Conservation (phyloP, 2,888 invertebrate genomes). For the Machimus rusticus region DNA sequence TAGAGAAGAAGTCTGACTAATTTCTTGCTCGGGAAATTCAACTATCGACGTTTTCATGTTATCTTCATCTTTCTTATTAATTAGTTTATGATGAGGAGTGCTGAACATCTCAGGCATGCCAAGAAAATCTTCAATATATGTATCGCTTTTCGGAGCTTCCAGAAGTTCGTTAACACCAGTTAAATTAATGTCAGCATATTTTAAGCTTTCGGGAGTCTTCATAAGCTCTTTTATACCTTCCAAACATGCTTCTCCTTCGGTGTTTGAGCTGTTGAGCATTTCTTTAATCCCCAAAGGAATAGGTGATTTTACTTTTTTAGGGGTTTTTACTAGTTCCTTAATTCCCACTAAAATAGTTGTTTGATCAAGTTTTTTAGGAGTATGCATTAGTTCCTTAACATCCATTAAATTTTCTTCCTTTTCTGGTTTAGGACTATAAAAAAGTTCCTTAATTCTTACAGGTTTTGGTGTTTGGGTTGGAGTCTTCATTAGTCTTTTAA, state of each 20-base stretch:
- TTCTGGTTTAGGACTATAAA: neutral
- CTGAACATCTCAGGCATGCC: constrained; percentile 9
- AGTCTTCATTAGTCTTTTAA: neutral
- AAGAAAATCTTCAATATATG: neutral
- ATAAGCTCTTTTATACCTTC: neutral
- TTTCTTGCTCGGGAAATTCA: neutral
- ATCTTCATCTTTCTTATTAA: neutral
- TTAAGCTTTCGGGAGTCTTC: neutral
- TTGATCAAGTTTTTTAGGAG: neutral
- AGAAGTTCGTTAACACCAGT: neutral
- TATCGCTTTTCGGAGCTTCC: neutral
- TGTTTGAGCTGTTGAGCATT: neutral
- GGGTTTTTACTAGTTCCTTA: neutral
- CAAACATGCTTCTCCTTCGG: neutral
- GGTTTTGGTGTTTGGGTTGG: neutral
- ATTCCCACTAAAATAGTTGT: neutral
- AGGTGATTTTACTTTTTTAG: neutral
- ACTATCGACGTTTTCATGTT: neutral
- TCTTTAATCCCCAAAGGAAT: neutral
- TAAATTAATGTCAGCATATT: neutral
- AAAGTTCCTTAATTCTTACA: neutral
- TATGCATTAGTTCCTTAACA: neutral
- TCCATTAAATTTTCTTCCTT: neutral
- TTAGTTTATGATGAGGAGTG: neutral
- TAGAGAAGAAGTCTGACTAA: neutral